Conservation (phyloP, 1,140 invertebrate genomes). For the Bombus fervidus region DNA sequence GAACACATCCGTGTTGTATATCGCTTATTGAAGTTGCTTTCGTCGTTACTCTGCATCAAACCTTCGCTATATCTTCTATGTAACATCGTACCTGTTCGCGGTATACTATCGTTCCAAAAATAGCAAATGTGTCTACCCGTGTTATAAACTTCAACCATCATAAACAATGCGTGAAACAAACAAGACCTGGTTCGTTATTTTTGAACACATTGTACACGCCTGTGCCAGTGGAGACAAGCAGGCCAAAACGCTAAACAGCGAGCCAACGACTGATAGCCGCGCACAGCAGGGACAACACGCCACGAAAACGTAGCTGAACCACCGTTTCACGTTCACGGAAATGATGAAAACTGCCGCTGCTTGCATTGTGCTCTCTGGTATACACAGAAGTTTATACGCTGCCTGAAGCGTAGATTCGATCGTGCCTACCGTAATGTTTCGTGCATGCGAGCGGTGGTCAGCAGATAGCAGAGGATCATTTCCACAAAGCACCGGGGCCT, state of each 20-base stretch:
- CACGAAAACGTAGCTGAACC: neutral
- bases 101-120: no score
- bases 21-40: no score
- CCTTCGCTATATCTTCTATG: no score
- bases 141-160: no score
- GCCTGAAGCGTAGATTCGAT: slow-evolving; percentile 34
- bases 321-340: slow-evolving; percentile 30
- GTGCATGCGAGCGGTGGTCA: slow-evolving; percentile 1
- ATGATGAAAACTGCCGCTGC: slow-evolving; percentile 27
- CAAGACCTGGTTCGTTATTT: neutral
- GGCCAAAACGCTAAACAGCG: neutral
- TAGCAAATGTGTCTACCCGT: no score
- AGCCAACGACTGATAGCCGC: no score
- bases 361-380: slow-evolving; percentile 9
- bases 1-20: no score
- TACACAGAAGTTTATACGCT: neutral
- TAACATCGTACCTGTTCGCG: no score
- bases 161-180: no score
- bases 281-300: neutral
- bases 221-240: neutral
- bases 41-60: no score
- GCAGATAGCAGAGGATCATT: slow-evolving; percentile 36
- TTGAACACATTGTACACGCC: neutral
- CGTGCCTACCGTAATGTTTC: slow-evolving; percentile 24
- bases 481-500: slow-evolving; percentile 29